Evolutionary conservation across 1,140 invertebrate species (phyloP), one percentile per base, ranked within the genome.

Genomic region (Aphelenchoides avenae): DNA sequence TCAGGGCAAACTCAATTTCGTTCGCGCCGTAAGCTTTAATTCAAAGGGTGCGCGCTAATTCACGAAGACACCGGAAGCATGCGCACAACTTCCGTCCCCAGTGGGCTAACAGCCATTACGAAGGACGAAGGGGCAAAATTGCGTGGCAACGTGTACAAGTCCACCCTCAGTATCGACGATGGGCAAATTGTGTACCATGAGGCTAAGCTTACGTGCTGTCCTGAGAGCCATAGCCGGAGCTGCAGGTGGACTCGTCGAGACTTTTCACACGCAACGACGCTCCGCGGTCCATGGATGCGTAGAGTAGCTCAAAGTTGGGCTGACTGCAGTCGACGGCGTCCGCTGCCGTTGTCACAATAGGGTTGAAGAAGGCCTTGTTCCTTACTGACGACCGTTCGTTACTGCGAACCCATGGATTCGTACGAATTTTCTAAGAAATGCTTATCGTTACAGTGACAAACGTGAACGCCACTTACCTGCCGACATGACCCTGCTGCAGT

Each of bases 131-230:
- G n/a, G n/a, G n/a, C n/a, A n/a, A n/a, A n/a, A n/a, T n/a, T n/a
- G n/a, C n/a, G n/a, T n/a, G n/a, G n/a, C n/a, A n/a, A n/a, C n/a
- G n/a, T n/a, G n/a, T n/a, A n/a, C n/a, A n/a, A n/a, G n/a, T n/a
- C n/a, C n/a, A n/a, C n/a, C n/a, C n/a, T n/a, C n/a, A n/a, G n/a
- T n/a, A n/a, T n/a, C n/a, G n/a, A n/a, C n/a, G n/a, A n/a, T n/a
- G n/a, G n/a, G n/a, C n/a, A n/a, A n/a, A n/a, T n/a, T n/a, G n/a
- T n/a, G n/a, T n/a, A n/a, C n/a, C n/a, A n/a, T n/a, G n/a, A n/a
- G n/a, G n/a, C n/a, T n/a, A n/a, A n/a, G n/a, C 53, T 9, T 20
- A 61, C 57, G 52, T 61, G 50, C 49, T 66, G 33, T 62, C 60
- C 43, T 62, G 60, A 34, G 31, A 40, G 13, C 60, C 60, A 36